A percentile compares a stretch with the other conserved stretches of the same genome.
These are phyloP conservation scores for Homarus gammarus DNA, from an alignment of 2,888 invertebrate genomes.

Conservation along the genomic window DNA sequence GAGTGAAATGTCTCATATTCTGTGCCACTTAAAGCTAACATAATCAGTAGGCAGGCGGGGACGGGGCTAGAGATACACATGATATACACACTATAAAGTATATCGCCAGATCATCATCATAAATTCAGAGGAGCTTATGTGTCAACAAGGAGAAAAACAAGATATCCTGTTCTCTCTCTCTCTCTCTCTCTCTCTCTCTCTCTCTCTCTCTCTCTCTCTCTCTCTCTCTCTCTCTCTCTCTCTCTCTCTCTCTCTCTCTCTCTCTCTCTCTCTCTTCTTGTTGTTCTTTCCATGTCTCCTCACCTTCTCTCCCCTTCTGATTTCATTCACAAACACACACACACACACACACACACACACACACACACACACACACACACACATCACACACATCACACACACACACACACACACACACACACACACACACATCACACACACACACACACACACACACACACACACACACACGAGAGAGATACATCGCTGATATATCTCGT, in stretches of 20 bases:
- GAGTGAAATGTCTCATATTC: too few relatives aligned
- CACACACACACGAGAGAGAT: too few relatives aligned
- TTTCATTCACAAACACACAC: too few relatives aligned
- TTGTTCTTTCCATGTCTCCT: neutral
- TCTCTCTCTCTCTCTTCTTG: neutral
- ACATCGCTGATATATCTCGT: too few relatives aligned
- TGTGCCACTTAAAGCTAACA: too few relatives aligned
- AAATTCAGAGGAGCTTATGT: conserved; percentile 37
- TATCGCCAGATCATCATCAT: conserved; percentile 54
- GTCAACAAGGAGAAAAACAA: conserved; percentile 32
- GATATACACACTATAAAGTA: conserved; percentile 56
- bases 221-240: conserved; percentile 3
- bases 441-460: too few relatives aligned
- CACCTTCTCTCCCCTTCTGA: neutral
- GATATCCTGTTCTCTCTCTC: conserved; percentile 13
- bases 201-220: neutral
- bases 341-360: too few relatives aligned
- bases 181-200: neutral
- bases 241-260: conserved; percentile 17
- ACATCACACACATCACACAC: too few relatives aligned
- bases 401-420: too few relatives aligned
- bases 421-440: too few relatives aligned
- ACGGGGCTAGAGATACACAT: conserved; percentile 34
- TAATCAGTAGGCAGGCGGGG: neutral
- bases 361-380: too few relatives aligned